Conservation (phyloP, 2,888 invertebrate genomes). For the Mythimna impura region DNA sequence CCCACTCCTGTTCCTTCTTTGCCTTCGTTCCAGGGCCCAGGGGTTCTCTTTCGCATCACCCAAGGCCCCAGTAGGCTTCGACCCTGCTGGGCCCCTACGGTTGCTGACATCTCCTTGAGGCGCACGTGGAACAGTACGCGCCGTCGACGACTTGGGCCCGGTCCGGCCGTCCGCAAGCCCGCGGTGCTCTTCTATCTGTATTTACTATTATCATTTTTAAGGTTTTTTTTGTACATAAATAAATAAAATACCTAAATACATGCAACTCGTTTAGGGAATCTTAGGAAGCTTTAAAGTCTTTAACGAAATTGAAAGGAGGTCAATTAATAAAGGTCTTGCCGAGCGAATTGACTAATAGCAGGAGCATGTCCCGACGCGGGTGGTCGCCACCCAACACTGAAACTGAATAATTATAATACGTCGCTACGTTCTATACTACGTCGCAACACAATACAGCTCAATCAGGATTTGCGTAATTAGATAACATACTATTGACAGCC, state of each 20-base stretch:
- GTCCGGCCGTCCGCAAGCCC: too few relatives aligned
- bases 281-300: neutral
- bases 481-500: slow-evolving; percentile 41
- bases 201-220: too few relatives aligned
- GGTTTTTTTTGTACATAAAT: too few relatives aligned
- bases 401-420: slow-evolving; percentile 44
- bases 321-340: slow-evolving; percentile 33
- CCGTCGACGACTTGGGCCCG: too few relatives aligned
- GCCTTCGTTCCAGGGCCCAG: too few relatives aligned
- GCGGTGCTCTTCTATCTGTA: too few relatives aligned
- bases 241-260: neutral
- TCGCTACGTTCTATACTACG: neutral
- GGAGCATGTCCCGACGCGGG: slow-evolving; percentile 13
- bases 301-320: slow-evolving; percentile 2
- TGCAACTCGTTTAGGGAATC: neutral
- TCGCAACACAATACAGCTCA: slow-evolving; percentile 40
- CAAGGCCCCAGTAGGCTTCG: too few relatives aligned
- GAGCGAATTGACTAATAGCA: slow-evolving; percentile 34
- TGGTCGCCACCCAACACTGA: neutral
- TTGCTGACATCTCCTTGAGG: too few relatives aligned
- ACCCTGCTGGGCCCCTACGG: too few relatives aligned
- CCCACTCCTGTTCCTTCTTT: too few relatives aligned
- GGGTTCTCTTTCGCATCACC: too few relatives aligned
- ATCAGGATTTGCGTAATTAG: slow-evolving; percentile 56
- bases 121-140: too few relatives aligned